Base-by-base conservation (phyloP, 1,140 invertebrate species). In the Carposina sasakii region DNA sequence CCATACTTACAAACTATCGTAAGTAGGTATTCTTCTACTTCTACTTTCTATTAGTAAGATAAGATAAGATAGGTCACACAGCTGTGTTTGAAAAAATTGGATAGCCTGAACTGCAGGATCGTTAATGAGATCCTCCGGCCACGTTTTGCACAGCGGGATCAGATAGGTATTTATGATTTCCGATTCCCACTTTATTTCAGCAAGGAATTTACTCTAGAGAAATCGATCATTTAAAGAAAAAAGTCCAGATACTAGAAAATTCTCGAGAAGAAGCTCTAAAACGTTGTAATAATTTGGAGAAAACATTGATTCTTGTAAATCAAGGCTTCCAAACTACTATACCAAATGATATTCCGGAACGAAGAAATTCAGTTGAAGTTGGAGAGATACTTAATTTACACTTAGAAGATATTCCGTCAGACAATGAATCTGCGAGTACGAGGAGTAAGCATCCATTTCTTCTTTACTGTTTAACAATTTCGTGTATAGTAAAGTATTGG, bases 211-310 rank as follows among this genome's bases (percentile, higher is more conserved):
- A 75, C 51, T 34, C 52, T 5, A 48, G 71, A 23, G 76, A 84
- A 60, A 37, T 67, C 12, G 68, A 72, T 23, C 64, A 77, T 55
- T 52, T 57, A 2, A 71, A 66, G n/a, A 67, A 70, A 42, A 81
- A 81, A 55, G 40, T 79, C 42, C 30, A 53, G 41, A 46, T 46
- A 10, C 39, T 76, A n/a, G 71, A 81, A 50, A 26, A 71, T 37
- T 58, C 64, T 24, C 47, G 67, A 15, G 61, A 67, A 43, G 53
- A 63, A 8, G 45, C 76, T 23, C 46, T 67, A 19, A 67, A 71
- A 13, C 67, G 61, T n/a, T 84, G 71, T 49, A 67, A 62, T 63
- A 15, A 57, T 30, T 44, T 84, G 41, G 76, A 84, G 58, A 71
- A 62, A 50, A 68, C 57, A 12, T 45, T 81, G 15, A 28, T 77